Conservation (phyloP, 2,888 invertebrate species). For the Druceiella hillmani region DNA sequence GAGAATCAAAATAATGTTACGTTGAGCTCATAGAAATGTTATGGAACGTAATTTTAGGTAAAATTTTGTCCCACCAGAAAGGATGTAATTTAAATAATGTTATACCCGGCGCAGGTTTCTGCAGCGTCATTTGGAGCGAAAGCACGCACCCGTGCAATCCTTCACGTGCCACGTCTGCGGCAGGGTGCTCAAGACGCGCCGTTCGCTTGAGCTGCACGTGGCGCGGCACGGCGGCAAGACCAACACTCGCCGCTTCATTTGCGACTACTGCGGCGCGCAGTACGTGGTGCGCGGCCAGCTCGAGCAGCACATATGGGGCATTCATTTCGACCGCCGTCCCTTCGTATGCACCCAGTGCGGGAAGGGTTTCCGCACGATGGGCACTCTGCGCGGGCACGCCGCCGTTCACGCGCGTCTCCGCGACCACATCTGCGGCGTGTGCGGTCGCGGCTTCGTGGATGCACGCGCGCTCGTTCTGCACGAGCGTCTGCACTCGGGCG, state of each 20-base stretch:
- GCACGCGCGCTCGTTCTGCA: constrained; percentile 41
- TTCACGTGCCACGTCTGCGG: constrained; percentile 44
- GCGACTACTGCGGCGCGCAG: background rate
- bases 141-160: too few species aligned
- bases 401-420: background rate
- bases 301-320: background rate
- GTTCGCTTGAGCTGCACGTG: constrained; percentile 37
- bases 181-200: constrained; percentile 35
- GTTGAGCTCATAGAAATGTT: too few species aligned
- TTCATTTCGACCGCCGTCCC: background rate
- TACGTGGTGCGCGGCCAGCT: constrained; percentile 1
- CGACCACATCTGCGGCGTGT: constrained; percentile 22
- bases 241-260: constrained; percentile 16
- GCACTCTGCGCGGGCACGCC: constrained; percentile 1
- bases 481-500: constrained; percentile 36
- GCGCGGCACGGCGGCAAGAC: constrained; percentile 33
- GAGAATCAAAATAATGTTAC: too few species aligned
- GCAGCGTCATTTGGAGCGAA: too few species aligned
- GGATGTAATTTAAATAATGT: too few species aligned
- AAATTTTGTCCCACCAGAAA: too few species aligned
- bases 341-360: background rate
- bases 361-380: background rate
- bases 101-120: too few species aligned
- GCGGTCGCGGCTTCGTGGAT: constrained; percentile 35
- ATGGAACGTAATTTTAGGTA: too few species aligned